Evolutionary conservation across 2,113 vertebrate genomes (phyloP).

Genomic region (Phaethon lepturus): DNA sequence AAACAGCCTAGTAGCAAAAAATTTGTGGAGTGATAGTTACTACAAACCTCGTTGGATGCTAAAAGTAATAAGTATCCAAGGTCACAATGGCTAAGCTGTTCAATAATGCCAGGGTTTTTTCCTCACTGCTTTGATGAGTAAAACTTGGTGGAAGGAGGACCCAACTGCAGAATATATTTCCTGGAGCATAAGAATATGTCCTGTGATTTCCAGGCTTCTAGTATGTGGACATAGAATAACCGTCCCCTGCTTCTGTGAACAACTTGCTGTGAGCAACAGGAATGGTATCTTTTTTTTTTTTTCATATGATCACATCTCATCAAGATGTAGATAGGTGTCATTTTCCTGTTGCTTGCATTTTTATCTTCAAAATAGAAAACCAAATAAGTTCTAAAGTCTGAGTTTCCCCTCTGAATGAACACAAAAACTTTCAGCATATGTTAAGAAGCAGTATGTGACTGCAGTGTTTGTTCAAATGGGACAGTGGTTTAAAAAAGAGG

Average conservation of each 20-base stretch:
- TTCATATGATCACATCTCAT: not conserved
- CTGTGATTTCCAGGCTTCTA: not conserved
- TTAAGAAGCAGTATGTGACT: not conserved
- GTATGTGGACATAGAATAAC: not conserved
- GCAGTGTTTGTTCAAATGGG: rapidly evolving
- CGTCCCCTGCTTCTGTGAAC: not conserved
- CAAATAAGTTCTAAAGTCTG: not conserved
- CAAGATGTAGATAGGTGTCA: not conserved
- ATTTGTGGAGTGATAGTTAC: not conserved
- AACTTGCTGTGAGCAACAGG: not conserved
- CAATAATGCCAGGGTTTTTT: not conserved
- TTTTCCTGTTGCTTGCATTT: not conserved
- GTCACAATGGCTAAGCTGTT: not conserved
- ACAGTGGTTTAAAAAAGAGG: not conserved
- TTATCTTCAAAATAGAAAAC: not conserved
- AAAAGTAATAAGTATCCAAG: not conserved
- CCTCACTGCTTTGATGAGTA: not conserved
- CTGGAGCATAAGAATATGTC: not conserved
- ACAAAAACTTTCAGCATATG: not conserved
- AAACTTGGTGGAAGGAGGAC: not conserved
- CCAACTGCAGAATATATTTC: not conserved
- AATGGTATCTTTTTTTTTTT: not conserved
- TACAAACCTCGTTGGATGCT: not conserved
- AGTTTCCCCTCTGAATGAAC: not conserved
- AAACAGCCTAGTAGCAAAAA: not conserved